Evolutionary conservation across 2,113 vertebrate species (phyloP).

Genomic region (Ictalurus furcatus): DNA sequence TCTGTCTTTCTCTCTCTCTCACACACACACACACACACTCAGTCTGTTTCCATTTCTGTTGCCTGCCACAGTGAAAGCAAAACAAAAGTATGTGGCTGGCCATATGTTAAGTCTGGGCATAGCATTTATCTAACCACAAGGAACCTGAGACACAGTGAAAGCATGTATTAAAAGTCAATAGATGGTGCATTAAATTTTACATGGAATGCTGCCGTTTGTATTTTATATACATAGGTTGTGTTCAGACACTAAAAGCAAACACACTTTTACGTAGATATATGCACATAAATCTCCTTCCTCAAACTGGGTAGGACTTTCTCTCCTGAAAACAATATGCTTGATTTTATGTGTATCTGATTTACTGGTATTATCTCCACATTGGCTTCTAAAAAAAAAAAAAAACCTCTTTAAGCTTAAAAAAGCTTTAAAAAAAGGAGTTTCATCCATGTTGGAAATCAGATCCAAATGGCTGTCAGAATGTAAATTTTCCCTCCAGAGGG

Average conservation of each 20-base stretch:
- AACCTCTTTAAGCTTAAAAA: too few relatives aligned
- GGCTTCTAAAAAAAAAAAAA: neutral
- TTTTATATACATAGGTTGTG: conserved; percentile 35
- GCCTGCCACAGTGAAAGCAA: conserved; percentile 55
- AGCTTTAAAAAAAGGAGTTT: too few relatives aligned
- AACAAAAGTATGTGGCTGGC: conserved; percentile 53
- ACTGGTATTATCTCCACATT: neutral
- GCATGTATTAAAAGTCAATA: conserved; percentile 59
- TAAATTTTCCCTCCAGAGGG: neutral
- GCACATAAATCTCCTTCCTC: conserved; percentile 13
- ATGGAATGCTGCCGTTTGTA: conserved; percentile 41
- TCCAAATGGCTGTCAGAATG: conserved; percentile 25
- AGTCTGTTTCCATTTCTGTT: conserved; percentile 53
- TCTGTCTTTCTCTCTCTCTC: neutral
- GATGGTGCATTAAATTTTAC: conserved; percentile 53
- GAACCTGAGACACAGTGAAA: conserved; percentile 51
- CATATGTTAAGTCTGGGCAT: conserved; percentile 50
- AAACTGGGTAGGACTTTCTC: neutral
- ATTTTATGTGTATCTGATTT: conserved; percentile 15
- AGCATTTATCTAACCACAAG: conserved; percentile 55
- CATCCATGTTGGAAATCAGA: neutral
- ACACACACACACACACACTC: neutral
- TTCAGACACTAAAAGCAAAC: conserved; percentile 41
- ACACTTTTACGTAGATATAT: conserved; percentile 41
- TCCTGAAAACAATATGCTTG: neutral